Conservation (phyloP, 35 echinoderm and acorn worm species). For the Lytechinus pictus region DNA sequence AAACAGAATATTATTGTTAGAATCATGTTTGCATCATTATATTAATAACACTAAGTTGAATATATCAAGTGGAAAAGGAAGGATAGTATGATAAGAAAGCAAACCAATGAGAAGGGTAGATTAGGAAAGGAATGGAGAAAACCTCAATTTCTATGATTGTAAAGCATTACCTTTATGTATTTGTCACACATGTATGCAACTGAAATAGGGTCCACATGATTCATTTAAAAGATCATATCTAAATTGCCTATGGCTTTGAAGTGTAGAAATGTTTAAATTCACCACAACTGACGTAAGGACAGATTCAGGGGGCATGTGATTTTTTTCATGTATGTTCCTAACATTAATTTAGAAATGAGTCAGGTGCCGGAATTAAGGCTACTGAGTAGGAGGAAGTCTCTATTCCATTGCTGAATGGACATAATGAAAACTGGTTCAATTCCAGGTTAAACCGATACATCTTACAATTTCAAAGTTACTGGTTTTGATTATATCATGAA, state of each 20-base stretch:
- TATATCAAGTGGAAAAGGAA: background rate
- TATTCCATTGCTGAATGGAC: background rate
- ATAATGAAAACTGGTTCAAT: background rate
- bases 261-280: background rate
- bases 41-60: background rate
- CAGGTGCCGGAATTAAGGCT: background rate
- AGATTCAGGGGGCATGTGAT: background rate
- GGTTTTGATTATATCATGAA: slow-evolving; percentile 5
- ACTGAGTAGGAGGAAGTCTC: background rate
- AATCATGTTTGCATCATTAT: background rate
- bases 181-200: background rate
- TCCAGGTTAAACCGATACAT: background rate
- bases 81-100: background rate
- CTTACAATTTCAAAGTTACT: background rate
- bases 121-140: background rate
- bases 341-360: slow-evolving; percentile 2
- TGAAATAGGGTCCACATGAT: background rate
- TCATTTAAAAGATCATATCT: background rate
- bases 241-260: background rate
- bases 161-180: background rate
- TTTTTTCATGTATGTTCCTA: background rate
- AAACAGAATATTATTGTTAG: background rate
- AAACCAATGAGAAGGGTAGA: background rate
- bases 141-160: background rate
- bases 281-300: background rate